Conservation (phyloP, 37 sponge, comb jelly and placozoan genomes). For the Eunapius fragilis region DNA sequence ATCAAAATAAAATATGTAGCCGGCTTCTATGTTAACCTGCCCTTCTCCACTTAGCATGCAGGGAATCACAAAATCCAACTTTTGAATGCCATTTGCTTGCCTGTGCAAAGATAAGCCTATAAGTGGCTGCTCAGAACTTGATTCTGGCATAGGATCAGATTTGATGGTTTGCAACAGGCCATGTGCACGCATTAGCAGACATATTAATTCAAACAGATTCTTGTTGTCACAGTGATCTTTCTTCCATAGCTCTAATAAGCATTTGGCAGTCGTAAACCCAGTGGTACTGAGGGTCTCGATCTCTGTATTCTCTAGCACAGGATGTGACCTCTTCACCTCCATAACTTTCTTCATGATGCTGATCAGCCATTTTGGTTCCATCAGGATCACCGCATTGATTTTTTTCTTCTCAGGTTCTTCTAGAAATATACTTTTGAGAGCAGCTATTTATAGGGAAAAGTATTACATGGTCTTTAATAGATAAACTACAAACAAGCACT, state of each 20-base stretch:
- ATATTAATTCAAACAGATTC: conserved; percentile 16
- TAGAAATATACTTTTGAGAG: conserved; percentile 25
- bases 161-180: conserved; percentile 41
- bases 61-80: conserved; percentile 17
- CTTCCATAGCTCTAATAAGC: conserved; percentile 31
- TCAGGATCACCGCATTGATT: conserved; percentile 33
- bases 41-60: conserved; percentile 24
- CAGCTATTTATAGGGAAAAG: neutral
- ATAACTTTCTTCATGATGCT: conserved; percentile 59
- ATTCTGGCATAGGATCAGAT: neutral
- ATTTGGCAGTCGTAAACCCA: conserved; percentile 1
- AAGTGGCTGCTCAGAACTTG: neutral
- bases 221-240: neutral
- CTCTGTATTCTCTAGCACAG: neutral
- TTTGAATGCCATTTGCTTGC: too few relatives aligned
- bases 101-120: too few relatives aligned
- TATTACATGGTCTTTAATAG: neutral
- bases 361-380: conserved; percentile 51
- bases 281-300: neutral
- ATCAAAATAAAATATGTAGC: conserved; percentile 43
- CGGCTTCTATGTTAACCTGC: too few relatives aligned
- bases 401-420: conserved; percentile 19
- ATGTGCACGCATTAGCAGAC: conserved; percentile 47
- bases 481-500: neutral
- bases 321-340: neutral